Evolutionary conservation across 2,888 invertebrate genomes (phyloP), one percentile per base, ranked within the genome.

Genomic region (Caenorhabditis panamensis): DNA sequence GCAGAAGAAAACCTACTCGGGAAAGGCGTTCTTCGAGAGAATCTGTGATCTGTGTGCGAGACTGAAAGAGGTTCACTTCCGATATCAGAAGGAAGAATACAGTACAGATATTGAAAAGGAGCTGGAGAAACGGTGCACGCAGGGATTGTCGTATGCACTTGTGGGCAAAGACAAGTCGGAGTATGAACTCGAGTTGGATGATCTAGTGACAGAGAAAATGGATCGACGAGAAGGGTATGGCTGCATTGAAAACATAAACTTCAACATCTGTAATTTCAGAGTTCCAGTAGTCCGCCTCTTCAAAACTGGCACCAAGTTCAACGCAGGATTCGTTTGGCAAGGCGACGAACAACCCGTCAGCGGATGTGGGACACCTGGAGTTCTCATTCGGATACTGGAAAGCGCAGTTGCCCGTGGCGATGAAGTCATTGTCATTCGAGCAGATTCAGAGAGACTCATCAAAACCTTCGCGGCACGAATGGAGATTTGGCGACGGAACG

Each of bases 401-500:
- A 54, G 67, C 22, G 76, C 67, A 1, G n/a, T 76, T 8, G 44
- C 24, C 8, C 54, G 56, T 8, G 44, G 47, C 5, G 18, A 64
- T 13, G 3, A 13, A 4, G 18, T 13, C 1, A 67, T 84, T 2
- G 51, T 79, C 16, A 76, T 84, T 41, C 67, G 84, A 1, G 75
- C 82, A 1, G 79, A 84, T 67, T 84, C 84, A 5, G 47, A 49
- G 26, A 75, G 59, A 49, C 31, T 83, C 1, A 77, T 83, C 28
- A 71, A 73, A 49, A 66, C 47, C 6, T 61, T 66, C n/a, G 82
- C 79, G 56, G 78, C 79, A 1, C 62, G 61, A 68, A 26, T 84
- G 54, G 81, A 82, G 68, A 58, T 79, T 3, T 84, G 84, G 84
- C 62, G 73, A 24, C 47, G 82, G 59, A 82, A 68, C 56, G 81